phyloP scores from a whole-genome alignment of 2,113 vertebrate genomes.

The Condylura cristata region DNA sequence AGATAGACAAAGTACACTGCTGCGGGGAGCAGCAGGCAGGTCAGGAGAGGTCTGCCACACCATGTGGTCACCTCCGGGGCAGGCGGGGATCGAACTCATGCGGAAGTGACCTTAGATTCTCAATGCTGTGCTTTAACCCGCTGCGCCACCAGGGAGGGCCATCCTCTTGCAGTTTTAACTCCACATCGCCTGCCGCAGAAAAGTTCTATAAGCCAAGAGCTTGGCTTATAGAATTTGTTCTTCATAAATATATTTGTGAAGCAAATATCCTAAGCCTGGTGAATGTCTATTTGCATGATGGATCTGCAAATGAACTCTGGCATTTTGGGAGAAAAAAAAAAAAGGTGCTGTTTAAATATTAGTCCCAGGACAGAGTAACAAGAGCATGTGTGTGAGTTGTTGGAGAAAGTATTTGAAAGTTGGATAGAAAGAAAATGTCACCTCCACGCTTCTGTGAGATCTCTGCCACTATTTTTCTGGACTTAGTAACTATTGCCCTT shows the following conservation, averaged over 20 bases:
- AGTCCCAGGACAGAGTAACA: background rate
- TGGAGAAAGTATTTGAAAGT: background rate
- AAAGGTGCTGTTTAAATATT: background rate
- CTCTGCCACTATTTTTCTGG: background rate
- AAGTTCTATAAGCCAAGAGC: background rate
- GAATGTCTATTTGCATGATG: background rate
- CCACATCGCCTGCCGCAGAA: background rate
- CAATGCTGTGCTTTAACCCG: too few relatives aligned
- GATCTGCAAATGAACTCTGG: background rate
- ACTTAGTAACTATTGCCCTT: background rate
- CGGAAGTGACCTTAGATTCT: too few relatives aligned
- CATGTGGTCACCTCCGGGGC: too few relatives aligned
- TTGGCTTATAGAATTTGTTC: background rate
- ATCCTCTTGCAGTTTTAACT: background rate
- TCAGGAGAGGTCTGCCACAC: too few relatives aligned
- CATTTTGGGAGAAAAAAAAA: background rate
- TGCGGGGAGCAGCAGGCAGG: too few relatives aligned
- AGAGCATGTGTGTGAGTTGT: background rate
- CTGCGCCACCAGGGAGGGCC: too few relatives aligned
- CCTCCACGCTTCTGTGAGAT: background rate
- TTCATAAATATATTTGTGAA: background rate
- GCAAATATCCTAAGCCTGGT: background rate
- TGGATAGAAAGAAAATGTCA: background rate
- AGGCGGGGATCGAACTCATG: too few relatives aligned
- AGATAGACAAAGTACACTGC: too few relatives aligned